Evolutionary conservation across 2,888 invertebrate species (phyloP).

Genomic region (Acrocyrtus sp.): DNA sequence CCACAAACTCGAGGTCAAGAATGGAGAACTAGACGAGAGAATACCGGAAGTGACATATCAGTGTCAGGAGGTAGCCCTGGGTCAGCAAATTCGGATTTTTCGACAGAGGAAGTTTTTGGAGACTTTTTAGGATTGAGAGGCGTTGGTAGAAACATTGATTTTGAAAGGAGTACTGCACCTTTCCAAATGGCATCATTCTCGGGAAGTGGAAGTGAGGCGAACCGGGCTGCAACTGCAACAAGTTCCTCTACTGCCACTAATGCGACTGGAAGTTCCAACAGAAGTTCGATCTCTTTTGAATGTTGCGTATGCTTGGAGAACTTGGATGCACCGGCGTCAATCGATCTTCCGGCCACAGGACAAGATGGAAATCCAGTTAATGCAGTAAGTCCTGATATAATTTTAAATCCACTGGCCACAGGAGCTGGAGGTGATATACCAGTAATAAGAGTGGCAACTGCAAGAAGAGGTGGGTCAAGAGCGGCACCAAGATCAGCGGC

Average conservation of each 20-base stretch:
- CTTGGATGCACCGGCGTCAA: constrained; percentile 28
- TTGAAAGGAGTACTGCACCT: no score
- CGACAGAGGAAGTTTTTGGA: no score
- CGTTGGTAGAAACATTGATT: no score
- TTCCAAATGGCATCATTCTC: no score
- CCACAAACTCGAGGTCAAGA: no score
- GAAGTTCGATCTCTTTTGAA: constrained; percentile 17
- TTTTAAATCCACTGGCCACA: not conserved
- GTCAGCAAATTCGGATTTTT: no score
- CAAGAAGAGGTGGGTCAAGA: not conserved
- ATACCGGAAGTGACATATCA: no score
- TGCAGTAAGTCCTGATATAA: not conserved
- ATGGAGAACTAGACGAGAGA: no score
- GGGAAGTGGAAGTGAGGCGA: no score
- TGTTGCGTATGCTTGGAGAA: constrained; percentile 50
- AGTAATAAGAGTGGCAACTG: not conserved
- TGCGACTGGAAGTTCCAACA: not conserved
- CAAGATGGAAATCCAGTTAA: not conserved
- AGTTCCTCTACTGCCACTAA: not conserved
- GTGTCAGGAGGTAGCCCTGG: no score
- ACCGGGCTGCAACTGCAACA: not conserved
- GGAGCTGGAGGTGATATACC: not conserved
- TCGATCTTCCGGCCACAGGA: not conserved
- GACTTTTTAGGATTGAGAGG: no score
- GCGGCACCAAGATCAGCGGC: not conserved